Evolutionary conservation across 30 jellyfish, hydroid and myxozoan species (phyloP).

Genomic region (Aurelia aurita complex sp. Pacific): DNA sequence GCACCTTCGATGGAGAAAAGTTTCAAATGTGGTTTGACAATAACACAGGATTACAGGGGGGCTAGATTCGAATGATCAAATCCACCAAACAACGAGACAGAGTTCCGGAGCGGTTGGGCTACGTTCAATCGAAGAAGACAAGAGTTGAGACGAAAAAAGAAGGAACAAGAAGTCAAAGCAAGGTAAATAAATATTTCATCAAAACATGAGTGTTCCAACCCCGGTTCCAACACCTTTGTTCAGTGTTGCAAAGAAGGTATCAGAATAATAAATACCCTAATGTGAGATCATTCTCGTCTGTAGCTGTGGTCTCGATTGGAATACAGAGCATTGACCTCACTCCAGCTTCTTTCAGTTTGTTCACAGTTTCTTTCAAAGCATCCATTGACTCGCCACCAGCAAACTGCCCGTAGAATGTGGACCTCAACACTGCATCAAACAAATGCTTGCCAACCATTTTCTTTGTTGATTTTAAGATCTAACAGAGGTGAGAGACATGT

Average conservation of each 20-base stretch:
- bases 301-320: conserved; percentile 73
- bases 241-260: background rate
- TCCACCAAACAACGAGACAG: no score
- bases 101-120: no score
- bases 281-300: conserved; percentile 38
- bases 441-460: conserved; percentile 53
- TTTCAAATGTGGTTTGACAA: no score
- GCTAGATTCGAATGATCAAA: no score
- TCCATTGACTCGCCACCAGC: conserved; percentile 84
- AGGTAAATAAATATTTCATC: no score
- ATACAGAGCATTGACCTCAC: conserved; percentile 83
- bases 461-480: conserved; percentile 57
- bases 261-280: conserved; percentile 5
- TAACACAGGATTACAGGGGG: no score
- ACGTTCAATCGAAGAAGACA: no score
- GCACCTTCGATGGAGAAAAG: no score
- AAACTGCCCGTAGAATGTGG: conserved; percentile 95
- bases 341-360: conserved; percentile 42
- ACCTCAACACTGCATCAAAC: conserved; percentile 44
- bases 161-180: no score
- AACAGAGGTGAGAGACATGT: background rate
- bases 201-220: background rate
- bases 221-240: background rate
- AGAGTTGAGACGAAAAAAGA: no score
- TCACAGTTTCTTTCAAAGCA: conserved; percentile 36